These are phyloP conservation scores for Perizoma affinitatum DNA, from an alignment of 2,888 invertebrate species.

Conservation along the genomic window DNA sequence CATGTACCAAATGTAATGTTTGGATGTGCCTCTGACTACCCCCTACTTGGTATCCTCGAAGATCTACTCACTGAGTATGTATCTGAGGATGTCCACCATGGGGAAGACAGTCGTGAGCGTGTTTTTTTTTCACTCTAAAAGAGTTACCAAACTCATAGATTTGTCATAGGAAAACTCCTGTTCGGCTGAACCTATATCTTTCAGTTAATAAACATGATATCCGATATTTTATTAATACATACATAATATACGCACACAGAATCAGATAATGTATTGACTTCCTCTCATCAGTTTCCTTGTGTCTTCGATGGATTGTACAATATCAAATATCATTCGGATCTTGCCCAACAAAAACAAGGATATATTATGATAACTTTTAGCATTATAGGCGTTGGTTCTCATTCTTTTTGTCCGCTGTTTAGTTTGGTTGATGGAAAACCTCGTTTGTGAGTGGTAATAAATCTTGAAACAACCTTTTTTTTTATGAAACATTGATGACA, in stretches of 20 bases:
- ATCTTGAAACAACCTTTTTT: too few relatives aligned
- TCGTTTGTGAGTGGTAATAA: background rate
- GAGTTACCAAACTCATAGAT: too few relatives aligned
- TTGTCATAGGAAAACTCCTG: too few relatives aligned
- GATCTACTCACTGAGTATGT: too few relatives aligned
- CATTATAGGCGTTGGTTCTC: slow-evolving; percentile 39
- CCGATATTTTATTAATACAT: slow-evolving; percentile 14
- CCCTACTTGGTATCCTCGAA: too few relatives aligned
- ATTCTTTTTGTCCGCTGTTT: slow-evolving; percentile 5
- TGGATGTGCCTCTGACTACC: too few relatives aligned
- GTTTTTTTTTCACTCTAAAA: too few relatives aligned
- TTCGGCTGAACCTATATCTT: too few relatives aligned
- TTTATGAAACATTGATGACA: too few relatives aligned
- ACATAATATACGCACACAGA: slow-evolving; percentile 1
- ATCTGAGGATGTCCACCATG: too few relatives aligned
- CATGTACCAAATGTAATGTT: too few relatives aligned
- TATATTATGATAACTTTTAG: slow-evolving; percentile 44
- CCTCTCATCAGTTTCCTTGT: slow-evolving; percentile 23
- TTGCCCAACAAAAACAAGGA: slow-evolving; percentile 47
- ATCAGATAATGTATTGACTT: slow-evolving; percentile 26
- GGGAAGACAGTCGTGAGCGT: too few relatives aligned
- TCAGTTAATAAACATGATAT: slow-evolving; percentile 4
- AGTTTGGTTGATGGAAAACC: background rate
- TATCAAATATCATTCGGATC: slow-evolving; percentile 26
- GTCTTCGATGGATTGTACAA: slow-evolving; percentile 10